A percentile compares a stretch with the other conserved stretches of the same genome.
Evolutionary conservation across 2,113 vertebrate species (phyloP).

Genomic region (Xerus inauris): DNA sequence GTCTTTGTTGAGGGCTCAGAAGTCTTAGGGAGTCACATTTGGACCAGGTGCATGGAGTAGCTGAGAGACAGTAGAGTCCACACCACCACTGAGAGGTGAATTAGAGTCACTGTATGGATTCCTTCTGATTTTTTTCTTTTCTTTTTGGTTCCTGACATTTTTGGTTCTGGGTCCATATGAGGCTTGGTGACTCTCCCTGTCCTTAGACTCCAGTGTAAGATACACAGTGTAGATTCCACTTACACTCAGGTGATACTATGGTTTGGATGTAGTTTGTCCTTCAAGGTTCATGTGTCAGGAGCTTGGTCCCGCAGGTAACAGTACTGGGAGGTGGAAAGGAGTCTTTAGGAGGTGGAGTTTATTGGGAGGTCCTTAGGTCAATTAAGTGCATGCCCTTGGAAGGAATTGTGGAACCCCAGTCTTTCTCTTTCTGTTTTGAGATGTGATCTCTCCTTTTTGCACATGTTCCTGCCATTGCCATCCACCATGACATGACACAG

Average conservation of each 20-base stretch:
- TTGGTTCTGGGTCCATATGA: not conserved
- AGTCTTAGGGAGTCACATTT: not conserved
- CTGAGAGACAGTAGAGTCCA: not conserved
- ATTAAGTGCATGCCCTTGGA: not conserved
- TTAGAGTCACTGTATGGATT: not conserved
- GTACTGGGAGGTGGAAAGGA: not conserved
- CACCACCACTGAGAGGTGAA: not conserved
- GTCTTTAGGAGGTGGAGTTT: not conserved
- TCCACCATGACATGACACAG: not conserved
- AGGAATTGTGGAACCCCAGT: not conserved
- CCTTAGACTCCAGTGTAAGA: not conserved
- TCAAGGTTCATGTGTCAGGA: not conserved
- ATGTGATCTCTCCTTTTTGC: not conserved
- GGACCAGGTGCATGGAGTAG: not conserved
- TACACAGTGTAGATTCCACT: not conserved
- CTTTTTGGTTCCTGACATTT: not conserved
- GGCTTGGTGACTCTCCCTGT: not conserved
- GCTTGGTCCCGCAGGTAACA: not conserved
- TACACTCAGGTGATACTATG: not conserved
- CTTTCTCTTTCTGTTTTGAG: not conserved
- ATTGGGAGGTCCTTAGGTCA: not conserved
- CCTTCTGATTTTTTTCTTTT: not conserved
- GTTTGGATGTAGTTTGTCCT: not conserved
- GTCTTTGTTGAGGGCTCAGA: not conserved
- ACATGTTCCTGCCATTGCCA: not conserved